Percentiles rank a stretch among this genome's conserved stretches.
These are phyloP conservation scores for Timandra comae DNA, from an alignment of 2,888 invertebrate species.

Conservation along the genomic window DNA sequence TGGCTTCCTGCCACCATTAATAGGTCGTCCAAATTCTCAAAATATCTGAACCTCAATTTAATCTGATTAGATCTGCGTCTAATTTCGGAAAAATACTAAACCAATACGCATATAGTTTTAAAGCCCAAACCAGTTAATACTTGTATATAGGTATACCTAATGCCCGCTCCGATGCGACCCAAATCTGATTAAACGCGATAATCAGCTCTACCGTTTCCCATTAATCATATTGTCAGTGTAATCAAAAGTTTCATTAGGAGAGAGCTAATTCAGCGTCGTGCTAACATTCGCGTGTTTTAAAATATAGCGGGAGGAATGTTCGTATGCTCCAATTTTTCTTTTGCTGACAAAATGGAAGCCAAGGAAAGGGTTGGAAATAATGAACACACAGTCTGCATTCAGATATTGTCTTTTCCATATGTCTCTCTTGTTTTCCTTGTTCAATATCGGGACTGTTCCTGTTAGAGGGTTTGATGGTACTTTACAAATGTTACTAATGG, in stretches of 20 bases:
- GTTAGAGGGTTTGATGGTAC: slow-evolving; percentile 20
- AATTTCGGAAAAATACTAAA: too few species aligned
- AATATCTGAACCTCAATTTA: too few species aligned
- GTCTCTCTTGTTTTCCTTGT: slow-evolving; percentile 21
- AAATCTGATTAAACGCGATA: too few species aligned
- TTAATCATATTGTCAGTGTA: slow-evolving; percentile 16
- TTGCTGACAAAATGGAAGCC: slow-evolving; percentile 41
- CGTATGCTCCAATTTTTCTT: slow-evolving; percentile 53
- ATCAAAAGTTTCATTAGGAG: slow-evolving; percentile 24
- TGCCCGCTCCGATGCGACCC: too few species aligned
- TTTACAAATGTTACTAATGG: too few species aligned
- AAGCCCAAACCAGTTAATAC: too few species aligned
- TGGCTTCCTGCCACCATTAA: too few species aligned
- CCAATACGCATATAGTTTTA: too few species aligned
- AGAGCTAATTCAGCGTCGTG: slow-evolving; percentile 20
- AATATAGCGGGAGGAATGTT: slow-evolving; percentile 47
- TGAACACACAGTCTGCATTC: slow-evolving; percentile 36
- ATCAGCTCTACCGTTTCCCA: not conserved
- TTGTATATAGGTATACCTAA: too few species aligned
- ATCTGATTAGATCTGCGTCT: too few species aligned
- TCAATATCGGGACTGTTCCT: slow-evolving; percentile 21
- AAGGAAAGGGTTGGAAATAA: slow-evolving; percentile 57
- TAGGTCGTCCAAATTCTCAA: too few species aligned
- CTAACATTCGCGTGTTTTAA: slow-evolving; percentile 21
- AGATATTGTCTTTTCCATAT: slow-evolving; percentile 23